A percentile compares a stretch with the other conserved stretches of the same genome.
Conservation (phyloP, 2,797 vertebrate species). For the Enteromius afrohamiltoni region DNA sequence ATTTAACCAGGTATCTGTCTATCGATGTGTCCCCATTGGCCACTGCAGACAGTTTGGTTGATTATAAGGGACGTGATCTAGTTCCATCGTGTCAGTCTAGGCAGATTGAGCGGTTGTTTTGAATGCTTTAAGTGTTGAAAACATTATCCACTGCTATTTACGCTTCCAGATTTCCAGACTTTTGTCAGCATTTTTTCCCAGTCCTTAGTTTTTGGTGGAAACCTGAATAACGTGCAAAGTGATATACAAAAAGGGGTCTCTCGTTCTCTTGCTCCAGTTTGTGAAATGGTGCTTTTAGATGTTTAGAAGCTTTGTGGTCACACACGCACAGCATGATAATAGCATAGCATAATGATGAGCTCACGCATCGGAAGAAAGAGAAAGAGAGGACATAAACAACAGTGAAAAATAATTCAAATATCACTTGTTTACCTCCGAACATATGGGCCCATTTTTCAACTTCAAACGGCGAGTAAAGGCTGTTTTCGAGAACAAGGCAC, state of each 20-base stretch:
- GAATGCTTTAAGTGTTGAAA: conserved; percentile 14
- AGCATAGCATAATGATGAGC: conserved; percentile 2
- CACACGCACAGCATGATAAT: too few relatives aligned
- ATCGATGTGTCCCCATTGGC: neutral
- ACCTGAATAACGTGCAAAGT: neutral
- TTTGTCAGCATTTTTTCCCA: neutral
- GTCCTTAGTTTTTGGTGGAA: neutral
- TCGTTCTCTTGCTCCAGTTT: neutral
- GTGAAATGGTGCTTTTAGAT: conserved; percentile 15
- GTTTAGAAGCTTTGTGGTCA: conserved; percentile 8
- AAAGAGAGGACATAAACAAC: neutral
- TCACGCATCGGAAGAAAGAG: neutral
- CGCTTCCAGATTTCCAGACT: neutral
- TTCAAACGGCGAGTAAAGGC: conserved; percentile 37
- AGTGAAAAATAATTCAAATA: conserved; percentile 21
- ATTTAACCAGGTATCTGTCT: conserved; percentile 4
- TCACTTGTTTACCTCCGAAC: conserved; percentile 38
- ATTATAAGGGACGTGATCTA: neutral
- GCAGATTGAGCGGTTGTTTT: neutral
- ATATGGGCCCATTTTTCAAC: conserved; percentile 50
- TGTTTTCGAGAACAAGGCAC: conserved; percentile 37
- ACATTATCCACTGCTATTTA: neutral
- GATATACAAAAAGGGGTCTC: neutral
- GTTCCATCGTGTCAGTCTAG: conserved; percentile 1
- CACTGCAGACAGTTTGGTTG: neutral